Evolutionary conservation across 2,888 invertebrate genomes (phyloP), one percentile per base, ranked within the genome.

Genomic region (Iselma pallidipennis): DNA sequence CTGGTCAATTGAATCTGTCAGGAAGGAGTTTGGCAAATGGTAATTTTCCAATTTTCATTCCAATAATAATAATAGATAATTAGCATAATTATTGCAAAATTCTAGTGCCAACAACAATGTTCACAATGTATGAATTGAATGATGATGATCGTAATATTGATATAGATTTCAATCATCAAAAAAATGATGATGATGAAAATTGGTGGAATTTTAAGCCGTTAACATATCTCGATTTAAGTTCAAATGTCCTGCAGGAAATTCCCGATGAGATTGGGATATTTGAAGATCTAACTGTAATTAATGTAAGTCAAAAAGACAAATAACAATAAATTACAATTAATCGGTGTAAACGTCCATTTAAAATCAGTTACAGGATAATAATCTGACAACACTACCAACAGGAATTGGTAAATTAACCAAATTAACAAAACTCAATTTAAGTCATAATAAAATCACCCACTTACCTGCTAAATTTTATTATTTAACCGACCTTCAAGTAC

Each of bases 151-250:
- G 87, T 68, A 86, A 87, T 49, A 82, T 82, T 6, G 83, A 83
- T 66, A 79, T 88, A 50, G 88, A 89, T 76, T 87, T 88, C 71
- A 80, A 84, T 58, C 83, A 82, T 67, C 78, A 82, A 4, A 84
- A 86, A 53, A n/a, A n/a, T n/a, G 67, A 69, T 45, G 84, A 85
- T 37, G 86, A 85, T 66, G 76, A 77, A 21, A 59, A 71, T 53
- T 96, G 95, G 95, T 94, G 94, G 94, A 92, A 91, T 78, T 88
- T 90, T 74, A 88, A 90, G 71, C 89, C 91, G 2, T 82, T 96
- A 21, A 89, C 87, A 63, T 88, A 87, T 72, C 84, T 96, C 67
- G 93, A 95, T 80, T 83, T 92, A 57, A 91, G 91, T 76, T 90
- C 88, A 12, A 93, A 94, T 81, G 84, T 85, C 62, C 82, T 93